A percentile compares a stretch with the other conserved stretches of the same genome.
These are phyloP conservation scores for Ornithoptera alexandrae DNA, from an alignment of 2,888 invertebrate species.

Conservation along the genomic window DNA sequence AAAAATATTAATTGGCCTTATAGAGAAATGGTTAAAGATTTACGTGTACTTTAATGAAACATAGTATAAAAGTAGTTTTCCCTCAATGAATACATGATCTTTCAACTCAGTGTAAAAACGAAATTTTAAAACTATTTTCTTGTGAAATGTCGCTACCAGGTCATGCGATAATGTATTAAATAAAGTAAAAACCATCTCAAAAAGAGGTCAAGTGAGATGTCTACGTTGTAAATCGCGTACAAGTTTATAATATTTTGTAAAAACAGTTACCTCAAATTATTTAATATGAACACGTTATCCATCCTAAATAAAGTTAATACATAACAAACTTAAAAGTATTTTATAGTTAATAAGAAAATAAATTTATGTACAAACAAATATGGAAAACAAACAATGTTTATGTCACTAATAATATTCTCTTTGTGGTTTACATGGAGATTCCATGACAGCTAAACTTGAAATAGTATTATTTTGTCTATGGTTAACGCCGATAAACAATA, in stretches of 20 bases:
- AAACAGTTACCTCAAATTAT: slow-evolving; percentile 61
- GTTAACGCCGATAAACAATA: background rate
- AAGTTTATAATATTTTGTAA: background rate
- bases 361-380: slow-evolving; percentile 9
- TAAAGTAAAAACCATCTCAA: slow-evolving; percentile 9
- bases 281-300: slow-evolving; percentile 67
- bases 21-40: too few relatives aligned
- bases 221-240: slow-evolving; percentile 31
- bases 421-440: too few relatives aligned
- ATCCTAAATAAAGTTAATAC: slow-evolving; percentile 45
- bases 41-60: too few relatives aligned
- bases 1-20: too few relatives aligned
- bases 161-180: background rate
- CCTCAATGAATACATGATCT: too few relatives aligned
- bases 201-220: slow-evolving; percentile 40
- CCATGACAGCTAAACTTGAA: background rate
- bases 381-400: slow-evolving; percentile 12
- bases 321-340: slow-evolving; percentile 31
- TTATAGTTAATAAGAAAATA: background rate
- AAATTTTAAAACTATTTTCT: too few relatives aligned
- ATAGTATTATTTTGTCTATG: slow-evolving; percentile 4
- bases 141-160: too few relatives aligned
- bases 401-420: background rate
- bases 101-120: too few relatives aligned
- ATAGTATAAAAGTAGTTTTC: too few relatives aligned